A percentile compares a stretch with the other conserved stretches of the same genome.
Evolutionary conservation across 2,113 vertebrate species (phyloP).

Genomic region (Sander lucioperca): DNA sequence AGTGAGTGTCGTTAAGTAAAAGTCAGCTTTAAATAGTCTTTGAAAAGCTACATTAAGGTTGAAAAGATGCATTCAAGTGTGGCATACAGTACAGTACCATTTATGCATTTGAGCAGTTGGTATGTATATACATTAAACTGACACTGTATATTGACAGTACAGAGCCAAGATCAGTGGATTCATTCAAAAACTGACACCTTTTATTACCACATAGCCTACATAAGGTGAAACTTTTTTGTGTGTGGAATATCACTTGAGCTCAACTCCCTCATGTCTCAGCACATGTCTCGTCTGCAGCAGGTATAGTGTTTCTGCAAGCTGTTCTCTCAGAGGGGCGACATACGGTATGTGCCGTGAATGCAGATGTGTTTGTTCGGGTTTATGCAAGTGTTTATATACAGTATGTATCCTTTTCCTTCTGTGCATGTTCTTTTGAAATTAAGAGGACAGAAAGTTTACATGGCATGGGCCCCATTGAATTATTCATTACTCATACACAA

Average conservation of each 20-base stretch:
- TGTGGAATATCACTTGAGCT: not conserved
- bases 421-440: slow-evolving; percentile 7
- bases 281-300: slow-evolving; percentile 9
- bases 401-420: not conserved
- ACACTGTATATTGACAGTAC: not conserved
- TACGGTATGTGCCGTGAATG: not conserved
- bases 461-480: slow-evolving; percentile 37
- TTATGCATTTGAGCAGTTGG: not conserved
- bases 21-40: not conserved
- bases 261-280: not conserved
- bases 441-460: slow-evolving; percentile 21
- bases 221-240: too few relatives aligned
- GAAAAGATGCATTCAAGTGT: not conserved
- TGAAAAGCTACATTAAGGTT: not conserved
- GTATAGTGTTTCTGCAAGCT: not conserved
- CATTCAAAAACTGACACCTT: not conserved
- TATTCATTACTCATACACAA: slow-evolving; percentile 52
- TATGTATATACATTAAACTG: not conserved
- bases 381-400: not conserved
- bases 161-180: not conserved
- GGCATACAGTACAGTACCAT: not conserved
- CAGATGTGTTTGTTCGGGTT: slow-evolving; percentile 19
- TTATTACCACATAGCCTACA: not conserved
- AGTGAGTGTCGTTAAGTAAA: not conserved
- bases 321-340: slow-evolving; percentile 14